These are phyloP conservation scores for Zonotrichia leucophrys DNA, from an alignment of 2,113 vertebrate genomes.

Conservation along the genomic window DNA sequence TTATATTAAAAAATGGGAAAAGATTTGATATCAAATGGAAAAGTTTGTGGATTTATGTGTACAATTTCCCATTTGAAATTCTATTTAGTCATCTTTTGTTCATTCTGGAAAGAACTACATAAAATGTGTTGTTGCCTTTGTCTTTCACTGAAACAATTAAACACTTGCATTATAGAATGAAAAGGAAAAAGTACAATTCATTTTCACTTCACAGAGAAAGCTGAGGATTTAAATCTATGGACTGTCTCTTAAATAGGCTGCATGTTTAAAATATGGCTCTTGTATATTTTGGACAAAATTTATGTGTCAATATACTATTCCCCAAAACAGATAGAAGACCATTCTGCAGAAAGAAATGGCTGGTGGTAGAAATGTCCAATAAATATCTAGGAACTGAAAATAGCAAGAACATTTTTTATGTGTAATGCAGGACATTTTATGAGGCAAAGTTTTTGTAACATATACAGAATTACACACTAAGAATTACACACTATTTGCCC, in stretches of 20 bases:
- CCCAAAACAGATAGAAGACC: conserved; percentile 8
- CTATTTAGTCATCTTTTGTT: not conserved
- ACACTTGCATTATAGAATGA: not conserved
- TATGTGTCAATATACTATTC: conserved; percentile 21
- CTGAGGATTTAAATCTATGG: conserved; percentile 9
- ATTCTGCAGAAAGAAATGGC: conserved; percentile 18
- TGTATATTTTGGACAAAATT: conserved; percentile 50
- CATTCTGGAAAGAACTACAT: not conserved
- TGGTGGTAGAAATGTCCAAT: conserved; percentile 23
- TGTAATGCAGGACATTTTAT: conserved; percentile 32
- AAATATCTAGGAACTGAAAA: conserved; percentile 43
- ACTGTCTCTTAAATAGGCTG: not conserved
- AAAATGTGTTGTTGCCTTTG: not conserved
- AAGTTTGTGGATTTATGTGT: conserved; percentile 34
- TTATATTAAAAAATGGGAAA: not conserved
- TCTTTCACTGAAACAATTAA: conserved; percentile 23
- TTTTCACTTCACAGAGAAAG: conserved; percentile 14
- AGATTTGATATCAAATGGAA: conserved; percentile 15
- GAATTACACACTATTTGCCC: conserved; percentile 2
- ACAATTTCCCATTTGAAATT: conserved; percentile 15
- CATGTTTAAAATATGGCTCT: conserved; percentile 36
- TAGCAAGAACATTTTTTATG: conserved; percentile 24
- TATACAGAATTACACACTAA: conserved; percentile 1
- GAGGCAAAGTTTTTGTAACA: conserved; percentile 39
- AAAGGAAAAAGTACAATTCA: not conserved